A percentile compares a stretch with the other conserved stretches of the same genome.
Evolutionary conservation across 2,113 vertebrate species (phyloP).

Genomic region (Camelus bactrianus): DNA sequence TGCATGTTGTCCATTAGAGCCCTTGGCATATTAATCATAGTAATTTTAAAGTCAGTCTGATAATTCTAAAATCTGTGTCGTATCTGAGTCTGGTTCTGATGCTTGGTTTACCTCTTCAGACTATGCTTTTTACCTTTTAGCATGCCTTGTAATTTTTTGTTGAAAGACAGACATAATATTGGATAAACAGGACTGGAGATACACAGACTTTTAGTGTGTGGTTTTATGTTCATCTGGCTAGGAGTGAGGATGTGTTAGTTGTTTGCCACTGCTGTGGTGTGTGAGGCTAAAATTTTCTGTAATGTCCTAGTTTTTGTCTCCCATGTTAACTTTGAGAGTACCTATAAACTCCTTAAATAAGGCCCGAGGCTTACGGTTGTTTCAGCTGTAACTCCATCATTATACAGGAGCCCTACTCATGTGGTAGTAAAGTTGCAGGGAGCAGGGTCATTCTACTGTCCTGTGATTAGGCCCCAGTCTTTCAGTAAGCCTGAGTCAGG

Average conservation of each 20-base stretch:
- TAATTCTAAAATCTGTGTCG: neutral
- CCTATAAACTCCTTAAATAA: neutral
- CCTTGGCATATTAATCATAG: neutral
- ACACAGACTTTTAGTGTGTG: neutral
- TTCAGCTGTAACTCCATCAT: slow-evolving; percentile 8
- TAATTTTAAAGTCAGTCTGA: slow-evolving; percentile 46
- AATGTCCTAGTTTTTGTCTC: slow-evolving; percentile 45
- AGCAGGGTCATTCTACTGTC: neutral
- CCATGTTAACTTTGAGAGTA: neutral
- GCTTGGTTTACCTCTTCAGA: slow-evolving; percentile 13
- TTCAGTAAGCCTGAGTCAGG: neutral
- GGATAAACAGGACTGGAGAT: neutral
- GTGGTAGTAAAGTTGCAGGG: neutral
- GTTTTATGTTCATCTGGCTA: neutral
- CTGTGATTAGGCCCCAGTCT: neutral
- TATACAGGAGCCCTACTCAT: neutral
- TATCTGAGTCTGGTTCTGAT: neutral
- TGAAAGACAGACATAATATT: neutral
- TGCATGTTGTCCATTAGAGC: neutral
- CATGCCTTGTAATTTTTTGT: neutral
- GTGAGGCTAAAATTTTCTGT: slow-evolving; percentile 33
- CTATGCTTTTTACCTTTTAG: neutral
- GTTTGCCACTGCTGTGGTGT: neutral
- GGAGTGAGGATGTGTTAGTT: neutral
- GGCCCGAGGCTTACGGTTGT: neutral